Evolutionary conservation across 92 coral and sea anemone genomes (phyloP).

Genomic region (Parazoanthus atlanticus): DNA sequence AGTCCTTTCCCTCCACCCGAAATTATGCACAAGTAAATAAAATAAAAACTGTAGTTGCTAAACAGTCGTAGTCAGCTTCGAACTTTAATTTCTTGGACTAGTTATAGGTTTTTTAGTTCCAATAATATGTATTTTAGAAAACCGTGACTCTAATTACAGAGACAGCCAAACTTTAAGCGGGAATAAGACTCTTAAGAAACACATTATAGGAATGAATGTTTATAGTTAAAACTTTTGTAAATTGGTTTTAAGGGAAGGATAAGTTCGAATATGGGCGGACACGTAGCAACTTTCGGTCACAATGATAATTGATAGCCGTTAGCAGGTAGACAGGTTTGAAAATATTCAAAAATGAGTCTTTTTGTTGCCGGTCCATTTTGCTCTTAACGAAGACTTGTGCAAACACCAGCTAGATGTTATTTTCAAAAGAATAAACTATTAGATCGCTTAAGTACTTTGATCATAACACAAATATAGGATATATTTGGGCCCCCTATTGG

Average conservation of each 20-base stretch:
- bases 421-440: conserved; percentile 5
- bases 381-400: neutral
- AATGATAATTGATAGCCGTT: neutral
- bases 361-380: neutral
- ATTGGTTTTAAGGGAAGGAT: neutral
- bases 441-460: neutral
- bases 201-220: neutral
- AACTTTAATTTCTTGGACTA: neutral
- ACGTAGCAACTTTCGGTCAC: neutral
- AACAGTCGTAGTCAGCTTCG: neutral
- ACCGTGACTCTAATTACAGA: neutral
- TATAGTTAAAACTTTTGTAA: no score
- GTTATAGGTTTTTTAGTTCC: no score
- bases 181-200: neutral
- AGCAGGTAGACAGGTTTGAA: neutral
- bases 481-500: neutral
- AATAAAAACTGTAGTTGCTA: no score
- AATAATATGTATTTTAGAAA: no score
- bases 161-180: neutral
- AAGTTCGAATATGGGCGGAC: neutral
- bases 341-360: neutral
- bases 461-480: neutral
- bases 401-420: neutral
- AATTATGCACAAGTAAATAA: no score
- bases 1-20: neutral